Conservation (phyloP, 2,797 vertebrate species). For the Ctenopoma multispine region DNA sequence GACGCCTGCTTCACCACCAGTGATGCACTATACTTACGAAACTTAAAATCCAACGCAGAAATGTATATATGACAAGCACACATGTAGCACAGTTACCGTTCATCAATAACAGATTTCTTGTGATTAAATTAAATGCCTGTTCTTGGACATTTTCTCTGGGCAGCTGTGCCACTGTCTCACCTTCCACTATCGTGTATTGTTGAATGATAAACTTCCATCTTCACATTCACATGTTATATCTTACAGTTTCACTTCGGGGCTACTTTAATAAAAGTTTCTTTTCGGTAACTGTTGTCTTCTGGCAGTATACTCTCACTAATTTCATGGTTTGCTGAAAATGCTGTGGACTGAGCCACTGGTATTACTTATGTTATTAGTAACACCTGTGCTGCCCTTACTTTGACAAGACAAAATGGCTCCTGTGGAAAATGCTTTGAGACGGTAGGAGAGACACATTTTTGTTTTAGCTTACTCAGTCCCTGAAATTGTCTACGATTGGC, state of each 20-base stretch:
- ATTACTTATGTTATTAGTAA: background rate
- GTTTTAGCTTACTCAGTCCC: too few relatives aligned
- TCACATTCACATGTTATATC: background rate
- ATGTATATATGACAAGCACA: conserved; percentile 16
- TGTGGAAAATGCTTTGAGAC: too few relatives aligned
- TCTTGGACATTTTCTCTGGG: background rate
- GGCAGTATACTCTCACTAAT: too few relatives aligned
- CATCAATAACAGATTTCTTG: conserved; percentile 33
- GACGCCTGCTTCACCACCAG: background rate
- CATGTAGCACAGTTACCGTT: conserved; percentile 11
- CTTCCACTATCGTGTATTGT: too few relatives aligned
- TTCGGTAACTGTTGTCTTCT: too few relatives aligned
- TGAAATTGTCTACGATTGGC: too few relatives aligned
- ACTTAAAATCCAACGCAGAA: conserved; percentile 1
- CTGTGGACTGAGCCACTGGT: background rate
- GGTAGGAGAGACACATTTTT: too few relatives aligned
- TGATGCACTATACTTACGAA: background rate
- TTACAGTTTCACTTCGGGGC: too few relatives aligned
- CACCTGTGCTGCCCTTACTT: background rate
- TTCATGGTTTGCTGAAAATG: too few relatives aligned
- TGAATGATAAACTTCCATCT: background rate
- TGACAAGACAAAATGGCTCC: background rate
- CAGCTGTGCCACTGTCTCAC: conserved; percentile 21
- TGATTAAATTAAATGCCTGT: background rate
- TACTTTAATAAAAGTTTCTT: too few relatives aligned